Evolutionary conservation across 2,888 invertebrate genomes (phyloP).

Genomic region (Mythimna lalbum): DNA sequence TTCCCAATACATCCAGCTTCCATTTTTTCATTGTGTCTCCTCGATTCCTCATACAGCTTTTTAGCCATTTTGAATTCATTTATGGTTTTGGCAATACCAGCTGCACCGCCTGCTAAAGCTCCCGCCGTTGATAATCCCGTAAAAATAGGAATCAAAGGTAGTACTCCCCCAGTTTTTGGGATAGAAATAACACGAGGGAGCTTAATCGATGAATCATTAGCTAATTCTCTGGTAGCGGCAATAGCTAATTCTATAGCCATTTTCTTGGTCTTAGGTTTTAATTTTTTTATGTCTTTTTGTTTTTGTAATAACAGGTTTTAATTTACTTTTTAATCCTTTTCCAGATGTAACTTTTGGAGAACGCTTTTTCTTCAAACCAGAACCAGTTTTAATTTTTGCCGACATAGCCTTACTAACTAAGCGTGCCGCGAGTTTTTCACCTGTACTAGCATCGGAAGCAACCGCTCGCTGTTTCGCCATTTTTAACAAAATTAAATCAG

Average conservation of each 20-base stretch:
- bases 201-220: neutral
- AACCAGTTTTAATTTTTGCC: neutral
- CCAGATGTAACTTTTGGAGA: neutral
- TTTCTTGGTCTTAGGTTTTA: neutral
- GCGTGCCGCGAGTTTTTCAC: no score
- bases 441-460: neutral
- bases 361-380: neutral
- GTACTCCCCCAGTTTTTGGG: no score
- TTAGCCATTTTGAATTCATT: no score
- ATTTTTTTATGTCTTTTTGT: neutral
- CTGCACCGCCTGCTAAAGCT: neutral
- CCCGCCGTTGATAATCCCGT: no score
- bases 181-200: neutral
- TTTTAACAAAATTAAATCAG: conserved; percentile 12
- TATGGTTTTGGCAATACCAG: neutral
- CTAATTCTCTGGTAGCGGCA: neutral
- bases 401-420: no score
- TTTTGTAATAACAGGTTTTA: neutral
- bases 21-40: no score
- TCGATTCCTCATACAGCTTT: no score
- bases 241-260: no score
- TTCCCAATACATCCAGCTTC: no score
- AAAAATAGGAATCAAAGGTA: no score
- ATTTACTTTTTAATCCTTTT: neutral
- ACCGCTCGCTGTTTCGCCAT: conserved; percentile 7